Conservation (phyloP, 2,888 invertebrate species). For the Parelbella ahira region DNA sequence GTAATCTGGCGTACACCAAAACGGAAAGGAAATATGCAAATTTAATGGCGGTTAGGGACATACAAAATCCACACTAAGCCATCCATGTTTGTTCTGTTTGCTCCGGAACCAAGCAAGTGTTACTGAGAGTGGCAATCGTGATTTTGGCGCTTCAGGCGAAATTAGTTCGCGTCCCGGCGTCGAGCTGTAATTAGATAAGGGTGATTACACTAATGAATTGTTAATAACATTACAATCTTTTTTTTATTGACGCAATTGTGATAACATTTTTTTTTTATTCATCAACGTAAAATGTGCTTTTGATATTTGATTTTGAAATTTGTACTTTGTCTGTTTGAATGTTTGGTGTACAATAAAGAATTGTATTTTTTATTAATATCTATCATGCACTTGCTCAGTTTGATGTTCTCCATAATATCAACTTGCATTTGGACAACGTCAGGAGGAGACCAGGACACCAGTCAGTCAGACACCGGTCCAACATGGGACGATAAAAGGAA, state of each 20-base stretch:
- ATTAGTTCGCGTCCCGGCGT: conserved; percentile 30
- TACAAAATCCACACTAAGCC: conserved; percentile 28
- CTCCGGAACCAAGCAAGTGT: conserved; percentile 30
- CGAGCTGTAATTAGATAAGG: conserved; percentile 29
- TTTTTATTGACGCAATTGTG: conserved; percentile 11
- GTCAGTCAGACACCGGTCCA: too few species aligned
- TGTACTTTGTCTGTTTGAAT: too few species aligned
- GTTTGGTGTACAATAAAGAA: too few species aligned
- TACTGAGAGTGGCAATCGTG: conserved; percentile 29
- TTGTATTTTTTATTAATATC: too few species aligned
- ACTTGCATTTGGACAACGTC: too few species aligned
- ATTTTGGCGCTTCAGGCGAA: conserved; percentile 29
- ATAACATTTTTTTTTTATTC: too few species aligned
- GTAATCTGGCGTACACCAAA: background rate
- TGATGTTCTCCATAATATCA: too few species aligned
- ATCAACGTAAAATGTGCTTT: too few species aligned
- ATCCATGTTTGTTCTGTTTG: conserved; percentile 29
- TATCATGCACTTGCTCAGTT: too few species aligned
- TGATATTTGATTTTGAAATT: too few species aligned
- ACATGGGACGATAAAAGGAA: too few species aligned
- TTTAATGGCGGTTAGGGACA: conserved; percentile 28
- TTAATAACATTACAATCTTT: conserved; percentile 29
- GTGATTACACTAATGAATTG: conserved; percentile 28
- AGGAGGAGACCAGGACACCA: too few species aligned
- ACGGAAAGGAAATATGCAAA: conserved; percentile 25